Evolutionary conservation across 2,888 invertebrate genomes (phyloP).

Genomic region (Agriopis aurantiaria): DNA sequence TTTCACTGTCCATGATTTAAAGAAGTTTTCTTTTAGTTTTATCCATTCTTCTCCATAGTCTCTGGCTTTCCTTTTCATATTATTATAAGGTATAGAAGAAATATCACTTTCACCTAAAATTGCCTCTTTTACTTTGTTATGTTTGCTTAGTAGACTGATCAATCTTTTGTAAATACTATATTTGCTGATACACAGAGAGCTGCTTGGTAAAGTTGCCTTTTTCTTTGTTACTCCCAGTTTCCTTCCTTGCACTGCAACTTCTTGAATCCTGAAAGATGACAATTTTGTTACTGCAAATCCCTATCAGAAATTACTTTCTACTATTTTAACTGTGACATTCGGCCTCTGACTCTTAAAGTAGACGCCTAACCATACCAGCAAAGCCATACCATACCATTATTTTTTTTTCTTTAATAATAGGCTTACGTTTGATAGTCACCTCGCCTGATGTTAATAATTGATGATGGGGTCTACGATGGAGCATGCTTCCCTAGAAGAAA

Average conservation of each 20-base stretch:
- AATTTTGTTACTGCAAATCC: not conserved
- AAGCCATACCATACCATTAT: too few species aligned
- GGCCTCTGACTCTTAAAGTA: too few species aligned
- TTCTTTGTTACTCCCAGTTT: constrained; percentile 93
- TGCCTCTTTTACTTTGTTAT: constrained; percentile 54
- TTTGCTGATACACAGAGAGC: constrained; percentile 85
- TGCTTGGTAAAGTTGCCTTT: constrained; percentile 68
- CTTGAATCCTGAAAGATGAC: constrained; percentile 84
- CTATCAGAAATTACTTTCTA: not conserved
- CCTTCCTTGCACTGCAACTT: constrained; percentile 92
- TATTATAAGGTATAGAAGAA: constrained; percentile 65
- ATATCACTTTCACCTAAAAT: constrained; percentile 50
- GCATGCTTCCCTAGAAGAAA: too few species aligned
- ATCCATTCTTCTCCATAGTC: constrained; percentile 71
- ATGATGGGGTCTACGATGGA: too few species aligned
- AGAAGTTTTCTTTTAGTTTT: constrained; percentile 75
- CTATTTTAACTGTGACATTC: too few species aligned
- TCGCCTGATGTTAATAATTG: too few species aligned
- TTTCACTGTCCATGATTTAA: constrained; percentile 86
- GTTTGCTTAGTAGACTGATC: constrained; percentile 65
- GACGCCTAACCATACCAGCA: too few species aligned
- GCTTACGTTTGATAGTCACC: too few species aligned
- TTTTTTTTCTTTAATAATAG: too few species aligned
- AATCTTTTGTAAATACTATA: constrained; percentile 83
- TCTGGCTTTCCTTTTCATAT: constrained; percentile 71